phyloP scores from a whole-genome alignment of 2,888 invertebrate species.

The Beris chalybata region DNA sequence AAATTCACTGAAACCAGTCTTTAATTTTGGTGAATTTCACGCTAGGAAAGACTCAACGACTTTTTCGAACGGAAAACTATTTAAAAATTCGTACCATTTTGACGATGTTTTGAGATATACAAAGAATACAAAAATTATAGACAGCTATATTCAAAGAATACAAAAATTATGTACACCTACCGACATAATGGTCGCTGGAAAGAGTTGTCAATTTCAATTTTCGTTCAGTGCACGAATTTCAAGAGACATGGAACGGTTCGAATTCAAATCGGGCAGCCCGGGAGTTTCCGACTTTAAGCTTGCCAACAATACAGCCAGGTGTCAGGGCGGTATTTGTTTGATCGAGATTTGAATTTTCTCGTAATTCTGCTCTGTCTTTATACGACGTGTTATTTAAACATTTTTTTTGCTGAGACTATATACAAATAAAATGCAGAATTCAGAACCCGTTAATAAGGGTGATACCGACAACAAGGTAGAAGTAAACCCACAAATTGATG shows the following conservation, averaged over 20 bases:
- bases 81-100: constrained; percentile 7
- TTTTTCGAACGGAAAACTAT: background rate
- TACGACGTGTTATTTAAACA: too few species aligned
- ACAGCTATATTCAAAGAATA: constrained; percentile 20
- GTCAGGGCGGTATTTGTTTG: constrained; percentile 7
- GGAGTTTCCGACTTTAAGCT: constrained; percentile 22
- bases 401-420: too few species aligned
- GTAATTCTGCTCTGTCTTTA: too few species aligned
- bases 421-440: constrained; percentile 12
- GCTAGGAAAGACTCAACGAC: too few species aligned
- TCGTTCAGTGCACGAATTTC: constrained; percentile 34
- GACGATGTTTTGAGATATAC: constrained; percentile 38
- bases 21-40: constrained; percentile 4
- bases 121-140: too few species aligned
- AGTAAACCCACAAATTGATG: background rate
- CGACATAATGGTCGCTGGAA: constrained; percentile 38
- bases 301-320: background rate
- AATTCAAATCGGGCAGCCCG: constrained; percentile 16
- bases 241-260: background rate
- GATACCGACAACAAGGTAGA: background rate
- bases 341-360: constrained; percentile 17
- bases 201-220: constrained; percentile 34
- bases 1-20: background rate
- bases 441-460: background rate
- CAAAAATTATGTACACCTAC: constrained; percentile 34